Evolutionary conservation across 2,113 vertebrate species (phyloP).

Genomic region (Tychaedon coryphoeus): DNA sequence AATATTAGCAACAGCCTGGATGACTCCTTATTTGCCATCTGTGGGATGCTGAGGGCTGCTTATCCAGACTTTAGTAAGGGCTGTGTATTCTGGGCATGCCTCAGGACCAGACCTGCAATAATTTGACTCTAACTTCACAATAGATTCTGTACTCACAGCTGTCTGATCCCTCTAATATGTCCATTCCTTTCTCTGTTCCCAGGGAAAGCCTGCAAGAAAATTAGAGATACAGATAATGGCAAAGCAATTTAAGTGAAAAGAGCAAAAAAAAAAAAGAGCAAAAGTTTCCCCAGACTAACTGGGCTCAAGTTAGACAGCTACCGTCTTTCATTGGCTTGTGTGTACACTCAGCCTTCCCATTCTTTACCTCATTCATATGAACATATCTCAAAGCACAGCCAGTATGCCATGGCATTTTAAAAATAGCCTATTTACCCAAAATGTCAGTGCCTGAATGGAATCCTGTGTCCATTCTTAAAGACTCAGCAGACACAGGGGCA

Average conservation of each 20-base stretch:
- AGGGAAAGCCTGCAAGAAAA: neutral
- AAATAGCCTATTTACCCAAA: neutral
- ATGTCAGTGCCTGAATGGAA: neutral
- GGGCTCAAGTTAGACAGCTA: neutral
- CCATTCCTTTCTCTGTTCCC: slow-evolving; percentile 5
- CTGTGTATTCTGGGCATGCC: neutral
- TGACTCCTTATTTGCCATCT: neutral
- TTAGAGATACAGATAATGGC: slow-evolving; percentile 23
- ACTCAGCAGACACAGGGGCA: neutral
- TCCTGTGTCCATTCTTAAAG: neutral
- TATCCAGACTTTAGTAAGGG: neutral
- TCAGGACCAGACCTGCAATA: neutral
- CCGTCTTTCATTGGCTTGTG: neutral
- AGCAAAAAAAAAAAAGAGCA: slow-evolving; percentile 11
- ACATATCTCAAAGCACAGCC: neutral
- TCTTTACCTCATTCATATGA: slow-evolving; percentile 1
- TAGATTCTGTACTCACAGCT: slow-evolving; percentile 11
- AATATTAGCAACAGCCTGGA: neutral
- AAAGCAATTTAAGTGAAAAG: slow-evolving; percentile 36
- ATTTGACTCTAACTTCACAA: neutral
- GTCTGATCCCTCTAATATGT: neutral
- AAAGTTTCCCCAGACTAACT: neutral
- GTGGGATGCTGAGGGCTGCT: neutral
- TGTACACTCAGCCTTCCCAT: neutral
- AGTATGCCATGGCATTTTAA: neutral